Percentiles rank a stretch among this genome's conserved stretches.
These are phyloP conservation scores for Crotalus horridus DNA, from an alignment of 2,113 vertebrate species.

Conservation along the genomic window DNA sequence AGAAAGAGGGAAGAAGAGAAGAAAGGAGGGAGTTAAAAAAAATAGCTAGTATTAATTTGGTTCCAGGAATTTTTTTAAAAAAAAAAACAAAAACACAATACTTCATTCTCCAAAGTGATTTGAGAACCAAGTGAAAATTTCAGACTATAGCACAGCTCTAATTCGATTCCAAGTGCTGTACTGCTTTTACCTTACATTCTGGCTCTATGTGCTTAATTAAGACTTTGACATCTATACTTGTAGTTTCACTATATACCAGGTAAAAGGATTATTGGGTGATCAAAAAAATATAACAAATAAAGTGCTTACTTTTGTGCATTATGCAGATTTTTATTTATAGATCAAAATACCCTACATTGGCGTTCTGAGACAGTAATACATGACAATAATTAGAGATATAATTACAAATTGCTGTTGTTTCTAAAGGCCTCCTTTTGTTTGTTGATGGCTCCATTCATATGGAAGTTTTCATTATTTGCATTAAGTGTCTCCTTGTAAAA, in stretches of 20 bases:
- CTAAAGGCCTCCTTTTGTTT: constrained; percentile 42
- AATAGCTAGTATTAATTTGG: neutral
- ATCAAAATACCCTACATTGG: neutral
- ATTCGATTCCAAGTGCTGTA: neutral
- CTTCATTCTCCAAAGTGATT: neutral
- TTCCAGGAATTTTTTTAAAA: neutral
- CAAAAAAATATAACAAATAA: neutral
- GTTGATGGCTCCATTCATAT: constrained; percentile 63
- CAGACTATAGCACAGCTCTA: neutral
- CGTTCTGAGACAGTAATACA: neutral
- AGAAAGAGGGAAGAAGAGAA: neutral
- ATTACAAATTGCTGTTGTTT: constrained; percentile 17
- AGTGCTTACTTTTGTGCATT: neutral
- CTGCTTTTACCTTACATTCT: neutral
- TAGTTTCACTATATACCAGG: neutral
- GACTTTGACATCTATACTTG: neutral
- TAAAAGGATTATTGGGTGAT: neutral
- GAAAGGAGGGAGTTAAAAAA: neutral
- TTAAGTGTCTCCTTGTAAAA: constrained; percentile 64
- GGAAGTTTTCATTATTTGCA: constrained; percentile 57
- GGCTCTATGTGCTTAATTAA: neutral
- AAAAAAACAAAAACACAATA: neutral
- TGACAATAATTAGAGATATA: constrained; percentile 4
- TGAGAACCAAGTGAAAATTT: neutral
- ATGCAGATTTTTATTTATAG: neutral